A percentile compares a stretch with the other conserved stretches of the same genome.
Evolutionary conservation across 2,888 invertebrate species (phyloP).

Genomic region (Drosophila nr. perissopoda): DNA sequence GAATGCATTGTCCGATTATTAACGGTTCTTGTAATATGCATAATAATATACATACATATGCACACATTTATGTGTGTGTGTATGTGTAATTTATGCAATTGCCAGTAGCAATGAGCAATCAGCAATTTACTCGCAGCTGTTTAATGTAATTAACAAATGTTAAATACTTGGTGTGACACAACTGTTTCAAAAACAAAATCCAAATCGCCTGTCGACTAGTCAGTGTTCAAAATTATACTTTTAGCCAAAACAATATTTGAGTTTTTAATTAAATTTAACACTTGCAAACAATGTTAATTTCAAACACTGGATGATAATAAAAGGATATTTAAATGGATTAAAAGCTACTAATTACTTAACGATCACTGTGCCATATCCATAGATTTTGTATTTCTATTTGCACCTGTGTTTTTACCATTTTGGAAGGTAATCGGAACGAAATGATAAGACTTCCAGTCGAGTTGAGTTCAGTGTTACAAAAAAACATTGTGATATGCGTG

Average conservation of each 20-base stretch:
- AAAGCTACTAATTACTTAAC: not conserved
- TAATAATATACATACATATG: not conserved
- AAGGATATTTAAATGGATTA: not conserved
- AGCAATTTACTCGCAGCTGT: constrained; percentile 36
- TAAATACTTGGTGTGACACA: constrained; percentile 23
- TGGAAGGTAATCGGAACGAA: constrained; percentile 24
- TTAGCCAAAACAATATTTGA: not conserved
- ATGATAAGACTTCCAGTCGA: constrained; percentile 35
- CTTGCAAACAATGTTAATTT: not conserved
- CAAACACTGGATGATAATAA: not conserved
- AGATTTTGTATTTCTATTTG: not conserved
- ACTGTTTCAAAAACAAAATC: constrained; percentile 35
- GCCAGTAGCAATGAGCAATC: constrained; percentile 20
- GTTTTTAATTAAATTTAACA: not conserved
- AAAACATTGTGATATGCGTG: not conserved
- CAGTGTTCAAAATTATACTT: constrained; percentile 1
- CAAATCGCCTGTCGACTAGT: not conserved
- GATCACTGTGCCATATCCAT: not conserved
- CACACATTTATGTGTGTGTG: not conserved
- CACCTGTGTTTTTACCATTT: constrained; percentile 2
- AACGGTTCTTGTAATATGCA: not conserved
- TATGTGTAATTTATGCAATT: not conserved
- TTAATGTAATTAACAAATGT: constrained; percentile 45
- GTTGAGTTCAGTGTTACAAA: constrained; percentile 13
- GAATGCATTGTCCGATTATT: not conserved